Evolutionary conservation across 2,113 vertebrate genomes (phyloP), one percentile per base, ranked within the genome.

Genomic region (Tachysurus vachellii): DNA sequence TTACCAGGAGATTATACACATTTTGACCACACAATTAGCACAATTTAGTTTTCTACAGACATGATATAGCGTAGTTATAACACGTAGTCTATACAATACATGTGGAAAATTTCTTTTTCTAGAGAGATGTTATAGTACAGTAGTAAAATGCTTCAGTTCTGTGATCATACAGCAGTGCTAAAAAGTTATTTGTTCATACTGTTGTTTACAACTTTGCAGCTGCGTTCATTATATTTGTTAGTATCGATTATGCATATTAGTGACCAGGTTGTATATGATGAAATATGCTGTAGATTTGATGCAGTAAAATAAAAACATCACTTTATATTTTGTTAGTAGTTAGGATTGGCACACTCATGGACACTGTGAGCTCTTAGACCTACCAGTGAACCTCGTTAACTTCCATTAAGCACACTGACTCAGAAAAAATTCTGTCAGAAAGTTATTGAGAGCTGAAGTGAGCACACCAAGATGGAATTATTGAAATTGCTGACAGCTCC

Each of bases 331-430:
- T 75, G 71, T 75, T 13, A 50, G 42, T 47, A 50, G 44, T 26
- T 75, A 75, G 71, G 71, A 47, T 75, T 75, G 44, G 42, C 71
- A 75, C 44, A 42, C 44, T 75, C 21, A 50, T 26, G 44, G 71
- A 75, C 21, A 75, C 42, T 75, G 70, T 73, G 44, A 75, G 71
- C 71, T 50, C 21, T 47, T 12, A 75, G 71, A 75, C 71, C 44
- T 21, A 50, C 71, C 71, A 75, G 21, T 75, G 71, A 75, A 75
- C 71, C 71, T 75, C 44, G 50, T 75, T 75, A 75, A 75, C 9
- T 75, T 75, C 44, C 44, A 75, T 75, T 75, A 75, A 50, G 44
- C 28, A 13, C 47, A 28, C 75, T 28, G 47, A n/a, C 75, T 77
- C 44, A 77, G 75, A 77, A 77, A 77, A 77, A 11, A 77, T 47